phyloP scores from a whole-genome alignment of 2,888 invertebrate genomes.

The Macrophya annulata region DNA sequence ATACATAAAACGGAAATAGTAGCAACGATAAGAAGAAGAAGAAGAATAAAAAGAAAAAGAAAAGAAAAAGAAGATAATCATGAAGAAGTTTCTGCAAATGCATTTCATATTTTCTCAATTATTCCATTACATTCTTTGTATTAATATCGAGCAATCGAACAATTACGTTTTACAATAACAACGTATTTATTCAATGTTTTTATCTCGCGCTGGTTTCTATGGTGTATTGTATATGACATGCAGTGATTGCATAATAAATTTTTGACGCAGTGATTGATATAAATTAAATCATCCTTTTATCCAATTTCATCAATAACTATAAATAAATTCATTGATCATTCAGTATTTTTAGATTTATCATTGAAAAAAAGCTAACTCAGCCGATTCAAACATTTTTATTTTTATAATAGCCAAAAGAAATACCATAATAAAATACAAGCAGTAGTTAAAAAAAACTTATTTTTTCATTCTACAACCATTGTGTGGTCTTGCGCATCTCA shows the following conservation, averaged over 20 bases:
- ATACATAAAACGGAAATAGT: slow-evolving; percentile 21
- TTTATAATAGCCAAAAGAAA: too few species aligned
- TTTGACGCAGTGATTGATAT: slow-evolving; percentile 18
- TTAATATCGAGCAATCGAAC: slow-evolving; percentile 31
- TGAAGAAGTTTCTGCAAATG: slow-evolving; percentile 6
- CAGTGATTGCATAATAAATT: slow-evolving; percentile 48
- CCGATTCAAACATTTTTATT: too few species aligned
- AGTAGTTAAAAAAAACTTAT: too few species aligned
- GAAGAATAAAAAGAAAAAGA: neutral
- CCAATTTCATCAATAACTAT: neutral
- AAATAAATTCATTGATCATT: neutral
- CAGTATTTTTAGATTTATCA: neutral
- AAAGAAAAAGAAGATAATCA: neutral
- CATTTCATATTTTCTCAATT: slow-evolving; percentile 27
- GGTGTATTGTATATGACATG: slow-evolving; percentile 43
- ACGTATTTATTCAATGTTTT: slow-evolving; percentile 29
- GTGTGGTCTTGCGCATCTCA: too few species aligned
- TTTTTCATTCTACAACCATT: too few species aligned
- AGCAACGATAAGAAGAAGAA: slow-evolving; percentile 20
- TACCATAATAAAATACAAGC: too few species aligned
- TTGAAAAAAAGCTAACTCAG: too few species aligned
- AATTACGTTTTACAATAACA: slow-evolving; percentile 10
- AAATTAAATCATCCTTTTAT: neutral
- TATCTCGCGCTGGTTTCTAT: slow-evolving; percentile 44
- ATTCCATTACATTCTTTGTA: slow-evolving; percentile 18